These are phyloP conservation scores for Ivindomyrus marchei DNA, from an alignment of 2,113 vertebrate species.

Conservation along the genomic window DNA sequence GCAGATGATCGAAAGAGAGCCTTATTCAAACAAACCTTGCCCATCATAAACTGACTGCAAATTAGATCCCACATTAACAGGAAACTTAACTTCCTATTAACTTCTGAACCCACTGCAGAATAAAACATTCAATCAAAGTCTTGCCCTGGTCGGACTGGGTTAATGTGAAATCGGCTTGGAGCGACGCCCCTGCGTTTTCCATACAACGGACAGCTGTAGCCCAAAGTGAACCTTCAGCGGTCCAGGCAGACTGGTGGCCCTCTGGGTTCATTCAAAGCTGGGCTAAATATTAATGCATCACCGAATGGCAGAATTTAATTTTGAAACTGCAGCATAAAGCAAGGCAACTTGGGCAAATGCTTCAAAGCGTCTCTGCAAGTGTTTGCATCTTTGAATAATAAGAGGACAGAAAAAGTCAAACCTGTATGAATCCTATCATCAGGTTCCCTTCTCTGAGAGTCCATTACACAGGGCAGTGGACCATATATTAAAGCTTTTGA, in stretches of 20 bases:
- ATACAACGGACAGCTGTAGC: background rate
- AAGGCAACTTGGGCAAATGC: background rate
- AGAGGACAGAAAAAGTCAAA: background rate
- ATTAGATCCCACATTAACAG: background rate
- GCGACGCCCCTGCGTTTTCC: background rate
- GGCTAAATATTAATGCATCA: background rate
- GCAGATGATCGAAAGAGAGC: background rate
- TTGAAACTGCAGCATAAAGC: background rate
- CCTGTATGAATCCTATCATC: background rate
- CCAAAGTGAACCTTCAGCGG: background rate
- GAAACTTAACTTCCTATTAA: background rate
- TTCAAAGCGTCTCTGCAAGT: background rate
- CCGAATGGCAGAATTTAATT: background rate
- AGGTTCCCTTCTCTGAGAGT: background rate
- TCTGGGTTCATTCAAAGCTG: background rate
- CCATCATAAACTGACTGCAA: background rate
- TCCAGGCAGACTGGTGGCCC: background rate
- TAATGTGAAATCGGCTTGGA: background rate
- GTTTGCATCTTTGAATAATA: constrained; percentile 11
- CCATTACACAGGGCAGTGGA: background rate
- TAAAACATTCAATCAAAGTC: constrained; percentile 1
- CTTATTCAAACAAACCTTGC: background rate
- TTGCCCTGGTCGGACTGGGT: background rate
- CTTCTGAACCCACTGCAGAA: background rate
- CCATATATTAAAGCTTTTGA: background rate